These are phyloP conservation scores for Drosophila hamatofila DNA, from an alignment of 2,888 invertebrate species.

Conservation along the genomic window DNA sequence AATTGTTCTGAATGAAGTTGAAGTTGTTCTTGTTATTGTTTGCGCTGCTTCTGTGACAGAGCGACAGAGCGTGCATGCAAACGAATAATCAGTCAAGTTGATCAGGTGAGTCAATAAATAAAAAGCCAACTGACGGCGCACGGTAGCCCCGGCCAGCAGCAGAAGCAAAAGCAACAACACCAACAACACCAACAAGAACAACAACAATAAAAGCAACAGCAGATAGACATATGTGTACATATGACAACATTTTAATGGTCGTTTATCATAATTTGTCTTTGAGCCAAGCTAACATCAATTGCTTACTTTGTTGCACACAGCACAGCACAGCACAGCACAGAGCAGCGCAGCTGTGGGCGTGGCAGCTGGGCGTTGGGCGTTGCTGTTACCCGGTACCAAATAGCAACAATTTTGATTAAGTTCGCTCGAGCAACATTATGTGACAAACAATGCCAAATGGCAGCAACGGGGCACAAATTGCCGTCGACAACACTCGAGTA, in stretches of 20 bases:
- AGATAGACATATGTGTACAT: conserved; percentile 66
- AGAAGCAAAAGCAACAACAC: conserved; percentile 30
- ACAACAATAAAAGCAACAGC: conserved; percentile 11
- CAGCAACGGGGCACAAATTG: conserved; percentile 31
- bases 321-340: neutral
- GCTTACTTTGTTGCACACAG: conserved; percentile 41
- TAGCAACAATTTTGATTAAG: conserved; percentile 53
- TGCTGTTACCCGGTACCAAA: conserved; percentile 20
- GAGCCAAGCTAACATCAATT: conserved; percentile 65
- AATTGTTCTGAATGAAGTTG: conserved; percentile 50
- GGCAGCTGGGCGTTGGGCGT: conserved; percentile 37
- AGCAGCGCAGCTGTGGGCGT: conserved; percentile 33
- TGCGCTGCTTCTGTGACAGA: conserved; percentile 31
- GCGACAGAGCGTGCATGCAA: conserved; percentile 76
- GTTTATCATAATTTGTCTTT: conserved; percentile 78
- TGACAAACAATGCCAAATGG: conserved; percentile 24
- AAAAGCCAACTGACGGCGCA: conserved; percentile 58
- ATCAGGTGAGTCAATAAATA: conserved; percentile 85
- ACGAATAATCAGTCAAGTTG: conserved; percentile 84
- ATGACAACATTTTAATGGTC: conserved; percentile 76
- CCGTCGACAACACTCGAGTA: conserved; percentile 18
- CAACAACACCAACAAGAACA: conserved; percentile 6
- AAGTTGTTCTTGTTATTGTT: conserved; percentile 25
- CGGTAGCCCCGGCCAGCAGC: conserved; percentile 49
- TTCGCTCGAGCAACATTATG: conserved; percentile 33